Evolutionary conservation across 2,797 vertebrate genomes (phyloP).

Genomic region (Orestias chungarensis): DNA sequence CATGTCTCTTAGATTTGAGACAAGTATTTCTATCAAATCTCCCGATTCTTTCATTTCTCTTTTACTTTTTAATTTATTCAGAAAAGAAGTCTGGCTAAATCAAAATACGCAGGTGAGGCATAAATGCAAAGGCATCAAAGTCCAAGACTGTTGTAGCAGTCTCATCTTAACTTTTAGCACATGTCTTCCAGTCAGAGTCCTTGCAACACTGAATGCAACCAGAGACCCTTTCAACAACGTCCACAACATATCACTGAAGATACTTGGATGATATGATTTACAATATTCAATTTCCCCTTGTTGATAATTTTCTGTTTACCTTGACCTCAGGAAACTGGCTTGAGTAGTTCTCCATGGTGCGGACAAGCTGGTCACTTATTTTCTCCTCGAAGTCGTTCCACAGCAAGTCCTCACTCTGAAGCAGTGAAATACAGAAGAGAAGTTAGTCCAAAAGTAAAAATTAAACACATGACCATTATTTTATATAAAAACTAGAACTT

Average conservation of each 20-base stretch:
- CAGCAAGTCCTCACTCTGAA: slow-evolving; percentile 90
- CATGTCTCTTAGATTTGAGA: neutral
- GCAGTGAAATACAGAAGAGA: neutral
- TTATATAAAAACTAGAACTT: neutral
- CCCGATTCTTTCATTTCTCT: too few species aligned
- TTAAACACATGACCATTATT: neutral
- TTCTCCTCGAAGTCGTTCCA: slow-evolving; percentile 96
- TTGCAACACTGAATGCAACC: too few species aligned
- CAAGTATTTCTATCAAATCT: too few species aligned
- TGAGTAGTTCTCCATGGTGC: slow-evolving; percentile 93
- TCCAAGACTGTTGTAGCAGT: too few species aligned
- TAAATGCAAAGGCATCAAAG: neutral
- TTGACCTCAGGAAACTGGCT: slow-evolving; percentile 91
- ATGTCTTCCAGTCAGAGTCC: too few species aligned
- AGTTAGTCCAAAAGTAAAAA: neutral
- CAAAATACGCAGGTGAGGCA: neutral
- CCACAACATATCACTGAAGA: neutral
- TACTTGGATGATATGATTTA: neutral
- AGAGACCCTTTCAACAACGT: neutral
- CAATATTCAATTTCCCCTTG: neutral
- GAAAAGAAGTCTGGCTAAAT: neutral
- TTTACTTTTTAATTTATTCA: neutral
- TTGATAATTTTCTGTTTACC: slow-evolving; percentile 70
- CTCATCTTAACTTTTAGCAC: neutral
- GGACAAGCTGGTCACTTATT: slow-evolving; percentile 86